Percentiles rank a stretch among this genome's conserved stretches.
Conservation (phyloP, 2,797 vertebrate species). For the Phylloscopus collybita region DNA sequence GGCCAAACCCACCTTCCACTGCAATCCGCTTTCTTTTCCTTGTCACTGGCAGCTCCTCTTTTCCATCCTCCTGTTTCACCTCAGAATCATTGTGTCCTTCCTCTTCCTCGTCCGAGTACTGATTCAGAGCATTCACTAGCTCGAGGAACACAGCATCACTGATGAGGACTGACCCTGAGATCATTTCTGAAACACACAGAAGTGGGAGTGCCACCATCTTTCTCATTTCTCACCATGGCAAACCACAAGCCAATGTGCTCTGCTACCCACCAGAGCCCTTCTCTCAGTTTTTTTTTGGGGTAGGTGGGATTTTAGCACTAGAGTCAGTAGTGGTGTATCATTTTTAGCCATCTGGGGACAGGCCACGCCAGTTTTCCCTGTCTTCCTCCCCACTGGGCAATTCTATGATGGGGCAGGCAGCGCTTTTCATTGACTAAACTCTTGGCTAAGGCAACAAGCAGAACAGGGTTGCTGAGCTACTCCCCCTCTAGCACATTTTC, state of each 20-base stretch:
- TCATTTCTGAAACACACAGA: constrained; percentile 76
- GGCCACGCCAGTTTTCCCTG: neutral
- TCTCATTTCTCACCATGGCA: rapidly evolving
- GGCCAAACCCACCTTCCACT: constrained; percentile 70
- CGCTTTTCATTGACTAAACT: neutral
- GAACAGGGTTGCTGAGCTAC: neutral
- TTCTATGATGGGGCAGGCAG: neutral
- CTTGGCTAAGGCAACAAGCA: neutral
- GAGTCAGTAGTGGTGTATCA: neutral
- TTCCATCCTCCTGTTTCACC: constrained; percentile 79
- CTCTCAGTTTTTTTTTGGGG: neutral
- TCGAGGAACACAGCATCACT: constrained; percentile 94
- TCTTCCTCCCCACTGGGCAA: neutral
- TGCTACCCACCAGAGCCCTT: neutral
- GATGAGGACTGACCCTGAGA: constrained; percentile 90
- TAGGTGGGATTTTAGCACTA: neutral
- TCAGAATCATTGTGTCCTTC: constrained; percentile 85
- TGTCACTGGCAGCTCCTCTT: constrained; percentile 79
- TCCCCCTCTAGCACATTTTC: neutral
- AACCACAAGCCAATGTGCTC: neutral
- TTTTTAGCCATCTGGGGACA: neutral
- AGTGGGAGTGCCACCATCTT: neutral
- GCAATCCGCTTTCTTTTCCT: constrained; percentile 80
- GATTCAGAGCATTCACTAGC: constrained; percentile 92
- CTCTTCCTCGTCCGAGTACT: constrained; percentile 92